Evolutionary conservation across 2,113 vertebrate genomes (phyloP).

Genomic region (Conger conger): DNA sequence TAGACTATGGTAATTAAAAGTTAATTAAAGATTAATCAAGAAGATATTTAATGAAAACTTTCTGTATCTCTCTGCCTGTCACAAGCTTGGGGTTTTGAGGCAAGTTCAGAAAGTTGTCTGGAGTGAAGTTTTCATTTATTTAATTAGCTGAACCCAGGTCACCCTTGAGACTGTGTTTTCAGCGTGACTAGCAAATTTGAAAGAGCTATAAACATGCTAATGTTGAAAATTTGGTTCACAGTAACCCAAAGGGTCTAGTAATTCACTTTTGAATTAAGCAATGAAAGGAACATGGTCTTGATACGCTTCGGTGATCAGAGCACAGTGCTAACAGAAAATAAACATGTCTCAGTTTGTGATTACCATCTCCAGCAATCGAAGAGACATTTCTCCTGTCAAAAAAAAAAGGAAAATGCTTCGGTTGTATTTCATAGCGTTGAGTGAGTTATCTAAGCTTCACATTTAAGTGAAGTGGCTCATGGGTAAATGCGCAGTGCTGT

Average conservation of each 20-base stretch:
- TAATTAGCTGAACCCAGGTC: not conserved
- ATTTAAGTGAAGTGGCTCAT: too few species aligned
- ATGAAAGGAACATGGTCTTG: not conserved
- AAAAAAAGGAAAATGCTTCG: not conserved
- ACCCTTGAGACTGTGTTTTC: not conserved
- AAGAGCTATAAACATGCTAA: not conserved
- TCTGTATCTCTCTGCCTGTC: not conserved
- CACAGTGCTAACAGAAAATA: not conserved
- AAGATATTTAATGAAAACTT: conserved; percentile 2
- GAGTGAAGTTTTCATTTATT: not conserved
- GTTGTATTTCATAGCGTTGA: too few species aligned
- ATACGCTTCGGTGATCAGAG: not conserved
- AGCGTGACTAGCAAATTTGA: not conserved
- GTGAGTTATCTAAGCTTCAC: too few species aligned
- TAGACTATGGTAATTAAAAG: conserved; percentile 7
- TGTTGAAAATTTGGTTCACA: not conserved
- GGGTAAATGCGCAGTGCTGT: too few species aligned
- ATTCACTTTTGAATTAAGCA: not conserved
- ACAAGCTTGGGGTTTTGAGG: not conserved
- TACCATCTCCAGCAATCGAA: not conserved
- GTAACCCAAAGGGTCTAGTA: not conserved
- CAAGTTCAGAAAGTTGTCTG: not conserved
- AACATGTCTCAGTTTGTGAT: not conserved
- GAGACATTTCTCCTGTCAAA: not conserved
- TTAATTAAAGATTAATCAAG: conserved; percentile 10